A percentile compares a stretch with the other conserved stretches of the same genome.
These are phyloP conservation scores for Drusus annulatus DNA, from an alignment of 1,140 invertebrate species.

Conservation along the genomic window DNA sequence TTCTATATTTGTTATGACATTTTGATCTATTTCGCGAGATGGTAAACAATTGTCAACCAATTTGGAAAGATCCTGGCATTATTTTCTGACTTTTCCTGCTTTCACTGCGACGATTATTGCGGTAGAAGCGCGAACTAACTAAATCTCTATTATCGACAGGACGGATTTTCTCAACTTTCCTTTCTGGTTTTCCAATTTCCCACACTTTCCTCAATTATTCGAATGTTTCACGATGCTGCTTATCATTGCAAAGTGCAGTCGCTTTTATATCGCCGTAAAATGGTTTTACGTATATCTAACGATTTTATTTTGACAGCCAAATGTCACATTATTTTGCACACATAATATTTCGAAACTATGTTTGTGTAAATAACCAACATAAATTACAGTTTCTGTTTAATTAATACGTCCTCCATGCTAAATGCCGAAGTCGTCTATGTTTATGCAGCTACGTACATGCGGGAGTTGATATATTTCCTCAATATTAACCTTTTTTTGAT, in stretches of 20 bases:
- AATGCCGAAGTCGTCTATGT: no score
- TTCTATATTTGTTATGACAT: slow-evolving; percentile 38
- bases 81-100: slow-evolving; percentile 52
- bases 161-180: slow-evolving; percentile 7
- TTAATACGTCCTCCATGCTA: no score
- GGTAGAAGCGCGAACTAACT: slow-evolving; percentile 31
- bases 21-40: slow-evolving; percentile 43
- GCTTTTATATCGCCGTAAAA: no score
- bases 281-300: no score
- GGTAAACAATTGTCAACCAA: slow-evolving; percentile 44
- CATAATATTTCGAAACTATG: no score
- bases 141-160: slow-evolving; percentile 43
- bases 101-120: slow-evolving; percentile 40
- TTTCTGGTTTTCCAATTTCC: slow-evolving; percentile 28
- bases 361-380: no score
- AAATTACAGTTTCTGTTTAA: no score
- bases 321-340: no score
- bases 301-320: no score
- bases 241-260: no score
- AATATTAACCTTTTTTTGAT: background rate
- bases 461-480: background rate
- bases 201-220: slow-evolving; percentile 41
- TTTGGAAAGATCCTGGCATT: slow-evolving; percentile 40
- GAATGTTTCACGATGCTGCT: slow-evolving; percentile 20
- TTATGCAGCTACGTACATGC: no score